Evolutionary conservation across 1,140 invertebrate genomes (phyloP).

Genomic region (Arctopsyche grandis): DNA sequence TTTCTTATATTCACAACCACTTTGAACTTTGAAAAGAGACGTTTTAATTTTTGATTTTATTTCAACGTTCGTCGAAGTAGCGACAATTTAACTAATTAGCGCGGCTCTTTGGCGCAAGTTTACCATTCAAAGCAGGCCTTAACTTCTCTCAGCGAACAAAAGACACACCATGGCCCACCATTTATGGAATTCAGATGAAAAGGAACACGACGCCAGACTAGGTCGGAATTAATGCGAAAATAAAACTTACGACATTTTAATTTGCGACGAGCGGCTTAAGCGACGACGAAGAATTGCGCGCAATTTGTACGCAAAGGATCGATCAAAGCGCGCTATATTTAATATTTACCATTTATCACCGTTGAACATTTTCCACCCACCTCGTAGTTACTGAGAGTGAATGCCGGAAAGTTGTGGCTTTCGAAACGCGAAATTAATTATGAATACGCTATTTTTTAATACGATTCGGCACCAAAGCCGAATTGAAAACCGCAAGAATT

Average conservation of each 20-base stretch:
- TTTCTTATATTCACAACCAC: no score
- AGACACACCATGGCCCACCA: not conserved
- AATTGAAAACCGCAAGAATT: no score
- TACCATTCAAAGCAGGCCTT: slow-evolving; percentile 12
- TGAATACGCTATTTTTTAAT: no score
- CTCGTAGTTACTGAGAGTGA: no score
- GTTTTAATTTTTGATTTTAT: no score
- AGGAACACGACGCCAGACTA: not conserved
- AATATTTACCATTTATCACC: no score
- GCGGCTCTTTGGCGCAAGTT: slow-evolving; percentile 1
- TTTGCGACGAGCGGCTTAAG: not conserved
- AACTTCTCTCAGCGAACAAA: not conserved
- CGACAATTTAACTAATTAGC: slow-evolving; percentile 24
- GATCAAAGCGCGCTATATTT: no score
- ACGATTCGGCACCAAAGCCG: no score
- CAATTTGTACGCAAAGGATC: not conserved
- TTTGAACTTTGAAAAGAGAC: no score
- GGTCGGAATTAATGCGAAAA: slow-evolving; percentile 21
- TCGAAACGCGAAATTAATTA: no score
- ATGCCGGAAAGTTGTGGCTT: no score
- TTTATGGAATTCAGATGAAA: slow-evolving; percentile 25
- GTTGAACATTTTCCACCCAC: no score
- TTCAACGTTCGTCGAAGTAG: not conserved
- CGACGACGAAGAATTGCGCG: not conserved
- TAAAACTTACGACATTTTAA: slow-evolving; percentile 23